Base-by-base conservation (phyloP, 30 jellyfish, hydroid and myxozoan genomes). In the Hydra vulgaris region DNA sequence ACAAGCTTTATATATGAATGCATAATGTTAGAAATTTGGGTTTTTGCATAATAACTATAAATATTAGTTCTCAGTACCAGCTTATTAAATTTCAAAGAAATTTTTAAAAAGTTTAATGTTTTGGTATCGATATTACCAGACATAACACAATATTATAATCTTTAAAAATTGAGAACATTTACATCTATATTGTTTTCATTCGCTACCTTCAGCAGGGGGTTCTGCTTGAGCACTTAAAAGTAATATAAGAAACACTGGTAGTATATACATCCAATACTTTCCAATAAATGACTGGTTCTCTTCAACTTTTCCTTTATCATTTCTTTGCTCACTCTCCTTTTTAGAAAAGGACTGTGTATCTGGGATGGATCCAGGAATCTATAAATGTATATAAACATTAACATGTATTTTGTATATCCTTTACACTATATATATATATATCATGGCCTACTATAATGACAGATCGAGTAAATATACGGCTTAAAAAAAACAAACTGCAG, bases 181-280 rank as follows among this genome's bases (percentile, higher is more conserved):
- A 12, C 5, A 40, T 40, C 12, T 40, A 40, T 40, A 40, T 3
- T 40, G 54, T 20, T 0, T 61, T 78, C 0, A 78, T 78, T 54
- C 74, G 20, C 74, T 53, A 20, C 96, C 98, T 76, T 71, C 96
- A 4, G 82, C 95, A 23, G 79, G 86, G 8, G 98, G 95, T 5
- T 87, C 98, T 54, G 88, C 94, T 73, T 92, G 98, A 53, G 96
- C 92, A 66, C 95, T 91, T 82, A 92, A 74, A 95, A 92, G 87
- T 80, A 92, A 27, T 25, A 92, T 76, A 54, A 92, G 80, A 26
- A 92, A 92, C 1, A 87, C 95, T 3, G 98, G 98, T 23, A 92
- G 53, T 23, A 92, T 92, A 86, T 92, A 92, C 98, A 92, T 92
- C 98, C 98, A 92, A 89, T 92, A 92, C 87, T 92, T 92, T 5